A percentile compares a stretch with the other conserved stretches of the same genome.
phyloP scores from a whole-genome alignment of 2,888 invertebrate species.

The Trileptium ribeirensis region DNA sequence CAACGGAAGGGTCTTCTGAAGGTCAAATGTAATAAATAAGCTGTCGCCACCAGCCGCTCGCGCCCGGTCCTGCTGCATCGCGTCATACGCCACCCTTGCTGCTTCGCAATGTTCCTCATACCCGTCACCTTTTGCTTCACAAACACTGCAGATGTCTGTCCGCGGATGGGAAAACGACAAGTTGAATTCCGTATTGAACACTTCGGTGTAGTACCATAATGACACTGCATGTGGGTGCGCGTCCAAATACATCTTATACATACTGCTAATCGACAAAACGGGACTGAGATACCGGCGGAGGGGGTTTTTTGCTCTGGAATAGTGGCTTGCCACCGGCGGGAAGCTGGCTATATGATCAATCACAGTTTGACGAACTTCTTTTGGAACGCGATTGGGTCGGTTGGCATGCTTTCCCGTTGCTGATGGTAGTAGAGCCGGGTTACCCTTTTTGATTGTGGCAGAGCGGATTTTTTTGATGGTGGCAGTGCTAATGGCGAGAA shows the following conservation, averaged over 20 bases:
- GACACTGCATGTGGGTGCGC: background rate
- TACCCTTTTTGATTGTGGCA: no score
- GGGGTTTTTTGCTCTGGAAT: background rate
- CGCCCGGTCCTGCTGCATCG: no score
- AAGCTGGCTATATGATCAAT: background rate
- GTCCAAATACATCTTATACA: background rate
- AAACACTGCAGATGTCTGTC: background rate
- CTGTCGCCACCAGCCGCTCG: no score
- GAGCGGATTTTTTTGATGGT: background rate
- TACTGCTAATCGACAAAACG: background rate
- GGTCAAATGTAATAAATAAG: no score
- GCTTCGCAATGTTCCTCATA: no score
- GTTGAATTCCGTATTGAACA: constrained; percentile 4
- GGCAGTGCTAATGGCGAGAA: background rate
- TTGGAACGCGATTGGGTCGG: background rate
- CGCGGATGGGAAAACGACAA: background rate
- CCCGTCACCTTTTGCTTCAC: background rate
- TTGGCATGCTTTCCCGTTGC: background rate
- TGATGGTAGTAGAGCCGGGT: background rate
- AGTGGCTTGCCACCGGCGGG: background rate
- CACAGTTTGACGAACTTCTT: background rate
- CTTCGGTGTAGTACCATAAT: background rate
- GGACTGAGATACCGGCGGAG: background rate
- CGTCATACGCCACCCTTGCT: no score
- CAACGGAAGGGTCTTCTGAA: background rate